phyloP scores from a whole-genome alignment of 92 coral and sea anemone genomes.

The Zoanthus gigantus region DNA sequence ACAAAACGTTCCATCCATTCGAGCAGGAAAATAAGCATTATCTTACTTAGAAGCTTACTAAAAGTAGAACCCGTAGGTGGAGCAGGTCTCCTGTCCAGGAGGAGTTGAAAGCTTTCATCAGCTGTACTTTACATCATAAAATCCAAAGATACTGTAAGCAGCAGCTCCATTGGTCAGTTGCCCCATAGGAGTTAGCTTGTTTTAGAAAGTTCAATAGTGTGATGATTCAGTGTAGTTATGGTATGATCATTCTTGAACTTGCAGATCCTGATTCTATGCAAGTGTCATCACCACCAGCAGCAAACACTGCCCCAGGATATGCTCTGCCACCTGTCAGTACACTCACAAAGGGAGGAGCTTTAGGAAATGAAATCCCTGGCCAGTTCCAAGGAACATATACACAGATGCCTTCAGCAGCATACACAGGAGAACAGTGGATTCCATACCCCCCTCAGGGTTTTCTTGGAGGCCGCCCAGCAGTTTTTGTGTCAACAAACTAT shows the following conservation, averaged over 20 bases:
- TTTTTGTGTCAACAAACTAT: conserved; percentile 86
- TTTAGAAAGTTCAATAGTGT: no score
- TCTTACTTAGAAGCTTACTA: no score
- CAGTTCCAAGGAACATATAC: conserved; percentile 90
- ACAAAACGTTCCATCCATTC: no score
- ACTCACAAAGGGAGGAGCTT: conserved; percentile 84
- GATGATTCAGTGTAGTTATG: neutral
- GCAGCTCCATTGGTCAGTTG: no score
- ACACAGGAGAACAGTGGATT: conserved; percentile 92
- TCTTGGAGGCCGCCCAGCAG: conserved; percentile 95
- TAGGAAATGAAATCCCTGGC: conserved; percentile 76
- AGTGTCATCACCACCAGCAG: conserved; percentile 88
- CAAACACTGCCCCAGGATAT: conserved; percentile 90
- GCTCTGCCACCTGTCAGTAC: conserved; percentile 98
- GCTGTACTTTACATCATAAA: no score
- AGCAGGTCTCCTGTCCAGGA: no score
- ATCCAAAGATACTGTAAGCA: no score
- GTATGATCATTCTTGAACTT: neutral
- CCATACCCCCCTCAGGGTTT: conserved; percentile 90
- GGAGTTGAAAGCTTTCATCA: no score
- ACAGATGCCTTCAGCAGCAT: conserved; percentile 84
- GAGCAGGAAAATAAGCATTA: no score
- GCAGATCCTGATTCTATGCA: conserved; percentile 69
- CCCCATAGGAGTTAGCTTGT: no score
- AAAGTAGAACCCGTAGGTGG: no score